Base-by-base conservation (phyloP, 2,797 vertebrate genomes). In the Capromys pilorides region DNA sequence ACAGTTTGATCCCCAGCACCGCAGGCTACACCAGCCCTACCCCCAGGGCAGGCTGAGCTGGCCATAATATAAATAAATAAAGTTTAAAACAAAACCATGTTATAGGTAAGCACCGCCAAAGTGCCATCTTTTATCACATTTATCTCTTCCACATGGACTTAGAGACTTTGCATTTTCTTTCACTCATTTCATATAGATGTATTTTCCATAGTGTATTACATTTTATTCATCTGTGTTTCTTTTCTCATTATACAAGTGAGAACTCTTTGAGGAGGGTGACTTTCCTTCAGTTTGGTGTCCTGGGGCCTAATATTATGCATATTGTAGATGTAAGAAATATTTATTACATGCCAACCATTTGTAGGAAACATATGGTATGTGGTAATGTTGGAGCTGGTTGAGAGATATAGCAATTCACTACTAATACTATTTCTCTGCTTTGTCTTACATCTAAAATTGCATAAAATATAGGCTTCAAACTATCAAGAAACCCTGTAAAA, bases 91-190 rank as follows among this genome's bases (percentile, higher is more conserved):
- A 45, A 45, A 45, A 45, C 4, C 45, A 45, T 12, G 8, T 92
- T 84, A 85, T 36, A 78, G 22, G 45, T 82, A 54, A 96, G 2
- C 3, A 67, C 31, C 28, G 78, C 45, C 59, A 82, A 28, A 39
- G 75, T 81, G 49, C 80, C 45, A 87, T 24, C 61, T 90, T 57
- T 75, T 73, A 95, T 91, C 26, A 83, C 33, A 64, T 75, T 62
- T 62, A 2, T 73, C 26, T 82, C 21, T 81, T 94, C 41, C 14
- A 18, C 39, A 75, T 78, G 24, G 1, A 84, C 18, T 91, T 86
- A 71, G 79, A 28, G 61, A 45, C 22, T 88, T 92, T 78, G n/a
- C 9, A 41, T 41, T 94, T 88, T 88, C 54, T 75, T 59, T 36
- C 31, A 57, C 19, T 92, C 36, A 26, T 16, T 87, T 79, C n/a